Conservation (phyloP, 2,797 vertebrate genomes). For the Hozukius guyotensis region DNA sequence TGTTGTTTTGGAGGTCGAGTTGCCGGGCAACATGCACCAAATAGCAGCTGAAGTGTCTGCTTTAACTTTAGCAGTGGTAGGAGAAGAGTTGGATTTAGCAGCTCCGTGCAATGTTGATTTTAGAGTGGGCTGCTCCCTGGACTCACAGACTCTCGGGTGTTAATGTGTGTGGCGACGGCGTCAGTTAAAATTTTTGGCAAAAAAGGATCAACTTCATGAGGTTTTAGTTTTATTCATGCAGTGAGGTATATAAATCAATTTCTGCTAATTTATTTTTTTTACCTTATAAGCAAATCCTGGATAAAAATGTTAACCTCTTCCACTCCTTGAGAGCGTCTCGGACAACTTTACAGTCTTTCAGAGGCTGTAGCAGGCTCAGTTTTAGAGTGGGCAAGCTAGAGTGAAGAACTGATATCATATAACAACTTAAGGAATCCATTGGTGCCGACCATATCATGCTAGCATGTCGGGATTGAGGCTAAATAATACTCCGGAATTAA, state of each 20-base stretch:
- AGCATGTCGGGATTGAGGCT: no score
- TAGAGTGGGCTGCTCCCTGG: not conserved
- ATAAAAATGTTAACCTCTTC: not conserved
- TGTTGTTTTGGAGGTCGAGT: slow-evolving; percentile 22
- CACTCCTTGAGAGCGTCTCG: no score
- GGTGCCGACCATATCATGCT: no score
- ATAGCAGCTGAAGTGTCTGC: not conserved
- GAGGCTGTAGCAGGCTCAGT: no score
- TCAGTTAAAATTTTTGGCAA: not conserved
- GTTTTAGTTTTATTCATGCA: not conserved
- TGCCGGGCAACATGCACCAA: slow-evolving; percentile 17
- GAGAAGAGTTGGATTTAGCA: slow-evolving; percentile 3
- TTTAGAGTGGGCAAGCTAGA: no score
- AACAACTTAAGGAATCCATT: no score
- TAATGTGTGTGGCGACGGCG: not conserved
- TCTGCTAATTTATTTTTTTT: not conserved
- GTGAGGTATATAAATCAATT: not conserved
- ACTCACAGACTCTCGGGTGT: slow-evolving; percentile 2
- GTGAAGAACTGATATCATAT: no score
- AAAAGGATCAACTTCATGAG: not conserved
- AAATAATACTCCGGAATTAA: no score
- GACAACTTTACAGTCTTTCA: no score
- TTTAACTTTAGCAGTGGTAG: slow-evolving; percentile 7
- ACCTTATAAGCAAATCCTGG: not conserved
- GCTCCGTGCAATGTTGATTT: slow-evolving; percentile 11